Percentiles rank a stretch among this genome's conserved stretches.
phyloP scores from a whole-genome alignment of 2,797 vertebrate species.

The Amblyopsis hoosieri region DNA sequence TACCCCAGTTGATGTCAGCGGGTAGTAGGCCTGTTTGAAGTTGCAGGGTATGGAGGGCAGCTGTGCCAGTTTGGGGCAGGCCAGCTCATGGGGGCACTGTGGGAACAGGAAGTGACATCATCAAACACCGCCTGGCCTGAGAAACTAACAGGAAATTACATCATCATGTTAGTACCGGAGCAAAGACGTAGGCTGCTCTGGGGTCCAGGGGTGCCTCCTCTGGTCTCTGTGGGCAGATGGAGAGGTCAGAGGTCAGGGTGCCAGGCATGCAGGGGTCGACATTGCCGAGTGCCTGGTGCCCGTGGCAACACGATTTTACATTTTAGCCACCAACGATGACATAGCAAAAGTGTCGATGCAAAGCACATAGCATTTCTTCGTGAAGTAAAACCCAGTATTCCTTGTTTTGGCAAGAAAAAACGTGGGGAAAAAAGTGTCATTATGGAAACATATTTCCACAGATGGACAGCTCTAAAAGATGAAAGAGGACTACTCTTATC shows the following conservation, averaged over 20 bases:
- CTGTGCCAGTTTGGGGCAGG: conserved; percentile 80
- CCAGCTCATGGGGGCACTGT: conserved; percentile 84
- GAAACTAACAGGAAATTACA: too few species aligned
- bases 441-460: too few species aligned
- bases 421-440: too few species aligned
- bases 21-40: conserved; percentile 81
- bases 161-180: conserved; percentile 72
- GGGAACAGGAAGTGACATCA: neutral
- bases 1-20: conserved; percentile 79
- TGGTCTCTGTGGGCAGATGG: conserved; percentile 64
- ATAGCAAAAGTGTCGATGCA: too few species aligned
- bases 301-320: neutral
- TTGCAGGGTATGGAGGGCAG: conserved; percentile 78
- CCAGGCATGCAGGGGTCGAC: neutral
- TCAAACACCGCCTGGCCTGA: too few species aligned
- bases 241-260: neutral
- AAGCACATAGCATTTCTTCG: too few species aligned
- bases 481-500: too few species aligned
- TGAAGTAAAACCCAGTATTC: too few species aligned
- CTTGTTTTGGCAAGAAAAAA: too few species aligned
- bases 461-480: too few species aligned
- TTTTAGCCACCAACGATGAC: too few species aligned
- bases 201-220: conserved; percentile 73
- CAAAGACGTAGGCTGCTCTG: conserved; percentile 80
- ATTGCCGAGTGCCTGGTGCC: neutral